These are phyloP conservation scores for Scaptomyza caliginosa DNA, from an alignment of 2,888 invertebrate species.

Conservation along the genomic window DNA sequence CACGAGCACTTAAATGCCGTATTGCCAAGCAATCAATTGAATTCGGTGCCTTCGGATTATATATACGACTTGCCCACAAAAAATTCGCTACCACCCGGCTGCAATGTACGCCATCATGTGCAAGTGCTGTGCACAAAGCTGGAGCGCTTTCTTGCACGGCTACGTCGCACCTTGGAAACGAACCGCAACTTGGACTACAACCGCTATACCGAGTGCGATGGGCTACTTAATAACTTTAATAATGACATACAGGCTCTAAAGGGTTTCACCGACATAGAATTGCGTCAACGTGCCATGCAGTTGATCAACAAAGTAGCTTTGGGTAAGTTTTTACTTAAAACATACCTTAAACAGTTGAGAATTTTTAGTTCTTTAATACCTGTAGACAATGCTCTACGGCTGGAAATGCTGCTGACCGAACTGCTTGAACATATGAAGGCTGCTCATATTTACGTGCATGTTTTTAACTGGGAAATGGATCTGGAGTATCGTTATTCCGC, in stretches of 20 bases:
- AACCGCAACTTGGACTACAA: constrained; percentile 66
- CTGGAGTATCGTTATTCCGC: constrained; percentile 63
- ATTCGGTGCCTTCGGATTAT: constrained; percentile 59
- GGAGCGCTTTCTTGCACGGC: constrained; percentile 54
- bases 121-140: constrained; percentile 68
- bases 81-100: constrained; percentile 49
- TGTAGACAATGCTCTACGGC: constrained; percentile 55
- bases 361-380: not conserved
- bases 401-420: constrained; percentile 55
- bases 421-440: constrained; percentile 68
- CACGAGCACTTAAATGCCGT: constrained; percentile 64
- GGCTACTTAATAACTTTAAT: constrained; percentile 36
- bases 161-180: constrained; percentile 56
- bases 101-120: constrained; percentile 74
- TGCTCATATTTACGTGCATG: constrained; percentile 62
- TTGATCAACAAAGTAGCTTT: constrained; percentile 42
- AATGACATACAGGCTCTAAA: constrained; percentile 25
- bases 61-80: constrained; percentile 37
- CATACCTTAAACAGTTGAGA: not conserved
- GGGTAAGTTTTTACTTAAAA: constrained; percentile 40
- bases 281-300: constrained; percentile 65
- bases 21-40: constrained; percentile 46
- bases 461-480: constrained; percentile 78
- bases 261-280: constrained; percentile 43
- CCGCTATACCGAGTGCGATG: constrained; percentile 66